A percentile compares a stretch with the other conserved stretches of the same genome.
phyloP scores from a whole-genome alignment of 2,113 vertebrate genomes.

The Microcebus tavaratra region DNA sequence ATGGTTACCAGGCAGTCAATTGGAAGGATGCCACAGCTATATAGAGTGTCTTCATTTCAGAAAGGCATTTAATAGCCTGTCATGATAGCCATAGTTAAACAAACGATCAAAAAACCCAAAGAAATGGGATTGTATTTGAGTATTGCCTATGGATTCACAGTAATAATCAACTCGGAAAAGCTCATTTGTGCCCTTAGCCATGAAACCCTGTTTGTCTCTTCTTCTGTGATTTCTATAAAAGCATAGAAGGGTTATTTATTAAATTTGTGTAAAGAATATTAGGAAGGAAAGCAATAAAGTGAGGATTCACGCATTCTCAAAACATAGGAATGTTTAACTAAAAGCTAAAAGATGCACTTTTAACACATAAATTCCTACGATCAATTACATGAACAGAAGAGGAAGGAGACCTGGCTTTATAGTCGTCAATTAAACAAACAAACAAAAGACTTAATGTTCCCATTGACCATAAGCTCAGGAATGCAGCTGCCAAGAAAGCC shows the following conservation, averaged over 20 bases:
- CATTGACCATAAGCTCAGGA: conserved; percentile 8
- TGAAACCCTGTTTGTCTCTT: background rate
- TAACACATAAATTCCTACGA: background rate
- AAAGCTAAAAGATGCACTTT: conserved; percentile 24
- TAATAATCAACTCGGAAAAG: background rate
- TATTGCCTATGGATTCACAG: background rate
- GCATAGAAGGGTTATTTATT: background rate
- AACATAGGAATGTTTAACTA: background rate
- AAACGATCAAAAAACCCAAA: background rate
- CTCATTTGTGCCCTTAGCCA: background rate
- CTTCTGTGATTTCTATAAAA: background rate
- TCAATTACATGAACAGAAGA: background rate
- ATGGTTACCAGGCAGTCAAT: background rate
- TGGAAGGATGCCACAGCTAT: background rate
- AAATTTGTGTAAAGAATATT: background rate
- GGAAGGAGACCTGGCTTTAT: background rate
- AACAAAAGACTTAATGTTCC: background rate
- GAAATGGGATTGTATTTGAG: background rate
- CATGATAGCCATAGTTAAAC: background rate
- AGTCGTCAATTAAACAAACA: background rate
- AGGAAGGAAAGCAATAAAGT: background rate
- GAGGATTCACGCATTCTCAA: background rate
- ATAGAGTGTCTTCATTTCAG: conserved; percentile 32
- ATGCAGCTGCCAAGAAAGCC: conserved; percentile 53
- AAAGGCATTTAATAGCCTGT: conserved; percentile 16